Evolutionary conservation across 2,797 vertebrate species (phyloP).

Genomic region (Fistularia commersonii): DNA sequence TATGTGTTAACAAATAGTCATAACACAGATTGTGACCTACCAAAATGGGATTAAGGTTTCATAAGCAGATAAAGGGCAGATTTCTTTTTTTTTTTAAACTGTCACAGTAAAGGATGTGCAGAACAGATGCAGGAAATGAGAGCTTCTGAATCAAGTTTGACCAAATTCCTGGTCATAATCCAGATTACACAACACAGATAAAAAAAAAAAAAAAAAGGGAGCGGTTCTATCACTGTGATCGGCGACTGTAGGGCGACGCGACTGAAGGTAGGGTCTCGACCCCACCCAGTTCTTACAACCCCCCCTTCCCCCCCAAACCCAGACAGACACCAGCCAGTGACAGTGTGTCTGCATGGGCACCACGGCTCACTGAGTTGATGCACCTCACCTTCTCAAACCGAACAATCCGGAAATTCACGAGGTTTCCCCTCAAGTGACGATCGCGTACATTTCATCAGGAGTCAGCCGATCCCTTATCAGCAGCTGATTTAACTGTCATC

Average conservation of each 20-base stretch:
- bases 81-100: constrained; percentile 2
- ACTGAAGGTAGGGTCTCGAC: constrained; percentile 12
- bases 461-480: background rate
- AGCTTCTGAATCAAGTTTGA: constrained; percentile 14
- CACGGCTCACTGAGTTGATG: background rate
- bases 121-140: constrained; percentile 5
- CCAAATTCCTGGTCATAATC: constrained; percentile 17
- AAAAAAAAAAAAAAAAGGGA: constrained; percentile 11
- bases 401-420: no score
- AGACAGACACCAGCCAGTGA: constrained; percentile 28
- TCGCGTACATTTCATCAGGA: background rate
- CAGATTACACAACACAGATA: constrained; percentile 27
- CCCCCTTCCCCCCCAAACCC: constrained; percentile 21
- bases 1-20: constrained; percentile 23
- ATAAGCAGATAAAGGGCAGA: constrained; percentile 37
- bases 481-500: constrained; percentile 8
- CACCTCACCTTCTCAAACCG: background rate
- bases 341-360: constrained; percentile 22
- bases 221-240: constrained; percentile 16
- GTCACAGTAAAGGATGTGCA: background rate
- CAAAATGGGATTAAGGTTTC: constrained; percentile 21
- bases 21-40: constrained; percentile 27
- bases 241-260: constrained; percentile 1
- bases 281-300: no score
- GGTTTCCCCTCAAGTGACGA: background rate